These are phyloP conservation scores for Trididemnum clinides DNA, from an alignment of 23 tunicate genomes.

Conservation along the genomic window DNA sequence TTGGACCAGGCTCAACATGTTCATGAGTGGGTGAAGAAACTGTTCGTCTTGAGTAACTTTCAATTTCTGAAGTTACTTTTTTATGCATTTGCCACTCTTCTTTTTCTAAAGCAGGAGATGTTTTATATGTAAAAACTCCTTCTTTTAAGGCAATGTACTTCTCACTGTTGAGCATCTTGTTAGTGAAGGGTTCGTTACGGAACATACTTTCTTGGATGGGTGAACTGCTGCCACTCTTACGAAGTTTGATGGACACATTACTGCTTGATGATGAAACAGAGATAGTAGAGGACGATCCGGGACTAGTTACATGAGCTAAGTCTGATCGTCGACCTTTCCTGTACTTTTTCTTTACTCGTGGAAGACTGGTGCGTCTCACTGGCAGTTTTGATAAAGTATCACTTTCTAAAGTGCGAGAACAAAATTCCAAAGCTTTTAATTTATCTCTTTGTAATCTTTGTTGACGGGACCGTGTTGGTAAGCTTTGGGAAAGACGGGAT, in stretches of 20 bases:
- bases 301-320: neutral
- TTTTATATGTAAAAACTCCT: slow-evolving; percentile 85
- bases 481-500: neutral
- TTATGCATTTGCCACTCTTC: slow-evolving; percentile 40
- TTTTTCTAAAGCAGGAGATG: slow-evolving; percentile 61
- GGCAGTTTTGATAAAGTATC: slow-evolving; percentile 54
- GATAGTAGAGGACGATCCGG: slow-evolving; percentile 41
- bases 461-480: slow-evolving; percentile 4
- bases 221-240: slow-evolving; percentile 56
- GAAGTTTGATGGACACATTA: slow-evolving; percentile 30
- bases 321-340: neutral
- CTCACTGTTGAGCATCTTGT: slow-evolving; percentile 20
- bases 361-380: slow-evolving; percentile 23
- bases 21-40: too few relatives aligned
- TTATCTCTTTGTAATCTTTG: neutral
- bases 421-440: neutral
- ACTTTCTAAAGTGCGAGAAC: neutral
- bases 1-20: too few relatives aligned
- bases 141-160: slow-evolving; percentile 78
- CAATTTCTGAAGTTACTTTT: neutral
- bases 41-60: neutral
- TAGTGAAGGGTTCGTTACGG: slow-evolving; percentile 42
- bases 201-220: slow-evolving; percentile 61
- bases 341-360: slow-evolving; percentile 12
- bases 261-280: slow-evolving; percentile 77